Conservation (phyloP, 2,113 vertebrate species). For the Eulacestoma nigropectus region DNA sequence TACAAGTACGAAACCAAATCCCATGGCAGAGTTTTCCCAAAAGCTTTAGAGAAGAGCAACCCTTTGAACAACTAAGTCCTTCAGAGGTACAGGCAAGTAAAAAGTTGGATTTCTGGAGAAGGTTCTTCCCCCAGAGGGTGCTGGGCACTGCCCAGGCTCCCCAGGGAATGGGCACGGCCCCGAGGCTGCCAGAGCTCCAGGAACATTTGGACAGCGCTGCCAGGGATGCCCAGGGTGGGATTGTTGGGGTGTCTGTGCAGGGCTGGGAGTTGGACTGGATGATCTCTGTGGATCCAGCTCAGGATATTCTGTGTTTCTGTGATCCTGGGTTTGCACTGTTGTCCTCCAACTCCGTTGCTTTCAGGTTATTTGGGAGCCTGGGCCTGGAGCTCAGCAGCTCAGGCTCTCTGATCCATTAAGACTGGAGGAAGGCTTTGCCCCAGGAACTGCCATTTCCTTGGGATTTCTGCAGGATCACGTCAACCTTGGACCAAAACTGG, state of each 20-base stretch:
- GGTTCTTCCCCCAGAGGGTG: neutral
- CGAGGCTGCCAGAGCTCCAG: neutral
- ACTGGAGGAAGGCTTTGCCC: neutral
- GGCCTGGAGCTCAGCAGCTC: neutral
- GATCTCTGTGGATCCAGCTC: neutral
- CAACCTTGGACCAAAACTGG: neutral
- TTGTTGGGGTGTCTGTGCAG: neutral
- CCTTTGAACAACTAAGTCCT: neutral
- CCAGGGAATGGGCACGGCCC: neutral
- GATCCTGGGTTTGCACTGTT: too few relatives aligned
- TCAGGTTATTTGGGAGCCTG: neutral
- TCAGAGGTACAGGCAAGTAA: neutral
- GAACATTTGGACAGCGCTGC: rapidly evolving
- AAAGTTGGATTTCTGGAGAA: neutral
- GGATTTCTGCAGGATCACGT: neutral
- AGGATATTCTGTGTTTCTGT: too few relatives aligned
- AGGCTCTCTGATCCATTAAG: neutral
- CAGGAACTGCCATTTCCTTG: neutral
- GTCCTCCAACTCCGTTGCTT: neutral
- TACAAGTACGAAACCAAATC: neutral
- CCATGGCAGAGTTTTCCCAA: neutral
- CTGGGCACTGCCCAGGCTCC: neutral
- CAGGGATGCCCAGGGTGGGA: neutral
- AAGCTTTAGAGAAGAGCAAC: neutral
- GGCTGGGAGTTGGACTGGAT: rapidly evolving